A percentile compares a stretch with the other conserved stretches of the same genome.
phyloP scores from a whole-genome alignment of 92 coral and sea anemone species.

The Porites cylindrica region DNA sequence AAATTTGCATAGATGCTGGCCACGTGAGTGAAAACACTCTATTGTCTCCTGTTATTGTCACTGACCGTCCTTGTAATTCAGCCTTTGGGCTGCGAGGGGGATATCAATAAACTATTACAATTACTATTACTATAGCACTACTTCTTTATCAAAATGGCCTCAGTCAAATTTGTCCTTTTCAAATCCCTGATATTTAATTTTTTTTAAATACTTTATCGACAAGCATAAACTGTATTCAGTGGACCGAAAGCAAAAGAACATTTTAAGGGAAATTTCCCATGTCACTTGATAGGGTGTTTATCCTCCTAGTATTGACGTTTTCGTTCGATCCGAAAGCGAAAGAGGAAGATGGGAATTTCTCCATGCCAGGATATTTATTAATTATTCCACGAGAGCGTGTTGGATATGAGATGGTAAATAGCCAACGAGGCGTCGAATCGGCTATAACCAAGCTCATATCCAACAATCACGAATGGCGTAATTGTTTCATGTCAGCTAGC shows the following conservation, averaged over 20 bases:
- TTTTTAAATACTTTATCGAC: background rate
- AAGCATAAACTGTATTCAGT: background rate
- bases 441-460: conserved; percentile 2
- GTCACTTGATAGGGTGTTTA: conserved; percentile 1
- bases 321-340: background rate
- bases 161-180: background rate
- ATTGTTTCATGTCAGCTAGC: background rate
- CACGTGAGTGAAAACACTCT: too few species aligned
- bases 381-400: too few species aligned
- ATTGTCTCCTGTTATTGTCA: background rate
- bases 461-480: too few species aligned
- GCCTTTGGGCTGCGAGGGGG: too few species aligned
- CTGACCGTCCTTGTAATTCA: background rate
- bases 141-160: conserved; percentile 4
- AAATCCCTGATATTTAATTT: background rate
- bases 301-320: conserved; percentile 6
- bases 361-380: background rate
- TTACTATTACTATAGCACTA: background rate
- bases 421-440: conserved; percentile 3
- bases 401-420: too few species aligned
- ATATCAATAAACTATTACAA: too few species aligned
- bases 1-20: too few species aligned
- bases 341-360: conserved; percentile 9
- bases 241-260: conserved; percentile 1
- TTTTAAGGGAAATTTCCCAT: conserved; percentile 7